Conservation (phyloP, 1,140 invertebrate species). For the Capitella teleta region DNA sequence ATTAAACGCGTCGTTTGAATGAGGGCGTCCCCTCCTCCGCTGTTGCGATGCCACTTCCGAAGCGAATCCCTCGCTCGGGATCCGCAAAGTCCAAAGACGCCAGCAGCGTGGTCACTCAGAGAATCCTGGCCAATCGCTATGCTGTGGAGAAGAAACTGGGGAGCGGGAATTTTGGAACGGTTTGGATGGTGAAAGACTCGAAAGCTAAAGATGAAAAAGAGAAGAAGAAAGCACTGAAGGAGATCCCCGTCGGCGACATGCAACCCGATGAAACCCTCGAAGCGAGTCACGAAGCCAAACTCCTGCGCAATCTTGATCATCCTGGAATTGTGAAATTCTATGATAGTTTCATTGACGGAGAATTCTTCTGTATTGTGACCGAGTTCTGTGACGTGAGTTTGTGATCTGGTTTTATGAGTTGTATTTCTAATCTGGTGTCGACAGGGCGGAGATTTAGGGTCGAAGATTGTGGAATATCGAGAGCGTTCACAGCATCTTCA, state of each 20-base stretch:
- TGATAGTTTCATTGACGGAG: slow-evolving; percentile 37
- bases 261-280: slow-evolving; percentile 41
- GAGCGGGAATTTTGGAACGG: slow-evolving; percentile 42
- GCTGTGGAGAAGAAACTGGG: slow-evolving; percentile 35
- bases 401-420: too few relatives aligned
- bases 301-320: slow-evolving; percentile 34
- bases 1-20: too few relatives aligned
- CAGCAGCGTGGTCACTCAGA: background rate
- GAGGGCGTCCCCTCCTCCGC: too few relatives aligned
- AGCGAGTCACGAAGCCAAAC: slow-evolving; percentile 36
- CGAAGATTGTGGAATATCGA: slow-evolving; percentile 29
- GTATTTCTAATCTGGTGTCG: too few relatives aligned
- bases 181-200: slow-evolving; percentile 34
- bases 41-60: slow-evolving; percentile 7
- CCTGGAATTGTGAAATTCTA: slow-evolving; percentile 36
- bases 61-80: background rate
- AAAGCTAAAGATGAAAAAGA: slow-evolving; percentile 16
- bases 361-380: slow-evolving; percentile 42
- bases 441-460: slow-evolving; percentile 40
- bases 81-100: too few relatives aligned
- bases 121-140: slow-evolving; percentile 20
- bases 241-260: slow-evolving; percentile 36
- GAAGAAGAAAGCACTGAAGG: slow-evolving; percentile 40
- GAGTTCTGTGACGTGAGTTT: slow-evolving; percentile 40
- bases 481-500: slow-evolving; percentile 27